Conservation (phyloP, 2,888 invertebrate species). For the Lottia scabra region DNA sequence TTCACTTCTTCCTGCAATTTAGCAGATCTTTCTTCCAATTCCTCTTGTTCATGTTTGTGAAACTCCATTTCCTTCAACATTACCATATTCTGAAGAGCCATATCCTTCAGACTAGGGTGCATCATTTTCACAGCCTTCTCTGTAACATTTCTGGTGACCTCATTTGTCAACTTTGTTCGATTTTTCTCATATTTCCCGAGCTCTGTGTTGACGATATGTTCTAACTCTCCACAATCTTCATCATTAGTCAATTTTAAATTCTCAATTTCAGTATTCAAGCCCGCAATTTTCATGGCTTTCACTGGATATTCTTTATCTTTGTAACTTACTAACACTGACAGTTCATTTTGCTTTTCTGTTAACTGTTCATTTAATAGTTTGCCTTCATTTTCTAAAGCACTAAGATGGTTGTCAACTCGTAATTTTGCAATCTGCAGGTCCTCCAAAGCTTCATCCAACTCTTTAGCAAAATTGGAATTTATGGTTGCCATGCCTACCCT, state of each 20-base stretch:
- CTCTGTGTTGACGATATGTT: conserved; percentile 62
- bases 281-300: conserved; percentile 64
- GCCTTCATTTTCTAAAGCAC: conserved; percentile 51
- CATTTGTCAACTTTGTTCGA: conserved; percentile 39
- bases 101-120: conserved; percentile 65
- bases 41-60: conserved; percentile 55
- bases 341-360: conserved; percentile 53
- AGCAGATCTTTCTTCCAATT: conserved; percentile 41
- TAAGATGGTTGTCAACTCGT: conserved; percentile 34
- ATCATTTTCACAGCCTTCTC: conserved; percentile 59
- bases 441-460: conserved; percentile 44
- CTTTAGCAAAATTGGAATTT: conserved; percentile 54
- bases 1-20: conserved; percentile 51
- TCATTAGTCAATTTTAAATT: conserved; percentile 54
- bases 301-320: conserved; percentile 69
- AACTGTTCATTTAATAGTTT: conserved; percentile 46
- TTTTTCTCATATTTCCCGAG: conserved; percentile 59
- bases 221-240: conserved; percentile 63
- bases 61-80: conserved; percentile 66
- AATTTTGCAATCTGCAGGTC: conserved; percentile 45
- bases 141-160: conserved; percentile 53
- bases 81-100: conserved; percentile 65
- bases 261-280: conserved; percentile 63
- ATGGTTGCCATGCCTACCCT: conserved; percentile 61
- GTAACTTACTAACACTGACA: conserved; percentile 59